These are phyloP conservation scores for Dendrocincla fuliginosa DNA, from an alignment of 2,797 vertebrate genomes.

Conservation along the genomic window DNA sequence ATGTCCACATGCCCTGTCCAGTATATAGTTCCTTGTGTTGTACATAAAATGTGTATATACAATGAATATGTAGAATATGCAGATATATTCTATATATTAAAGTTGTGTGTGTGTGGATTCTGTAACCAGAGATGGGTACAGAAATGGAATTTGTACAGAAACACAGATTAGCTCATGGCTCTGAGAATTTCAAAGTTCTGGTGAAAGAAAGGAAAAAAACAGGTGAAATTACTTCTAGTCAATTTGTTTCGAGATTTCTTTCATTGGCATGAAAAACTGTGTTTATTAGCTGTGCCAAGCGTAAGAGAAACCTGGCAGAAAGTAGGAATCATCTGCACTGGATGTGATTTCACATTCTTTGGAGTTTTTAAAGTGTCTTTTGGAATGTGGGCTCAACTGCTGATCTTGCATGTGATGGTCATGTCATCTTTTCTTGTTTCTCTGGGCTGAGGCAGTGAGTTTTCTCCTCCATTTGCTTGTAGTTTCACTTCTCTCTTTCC, in stretches of 20 bases:
- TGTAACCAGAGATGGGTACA: background rate
- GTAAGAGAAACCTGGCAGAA: background rate
- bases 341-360: background rate
- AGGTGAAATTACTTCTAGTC: background rate
- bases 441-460: background rate
- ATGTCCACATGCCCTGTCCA: background rate
- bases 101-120: background rate
- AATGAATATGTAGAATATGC: slow-evolving; percentile 49
- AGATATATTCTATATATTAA: slow-evolving; percentile 20
- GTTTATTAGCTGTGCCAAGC: background rate
- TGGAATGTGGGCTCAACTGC: background rate
- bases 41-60: slow-evolving; percentile 60
- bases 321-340: background rate
- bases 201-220: background rate
- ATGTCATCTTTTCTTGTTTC: background rate
- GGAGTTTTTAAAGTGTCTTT: background rate
- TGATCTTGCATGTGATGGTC: background rate
- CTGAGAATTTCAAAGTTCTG: slow-evolving; percentile 33
- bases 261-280: background rate
- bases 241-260: background rate
- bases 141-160: background rate
- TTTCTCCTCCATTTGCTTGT: background rate
- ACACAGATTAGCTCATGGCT: background rate
- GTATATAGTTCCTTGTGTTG: slow-evolving; percentile 12
- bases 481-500: background rate